These are phyloP conservation scores for Liasis olivaceus DNA, from an alignment of 2,797 vertebrate species.

Conservation along the genomic window DNA sequence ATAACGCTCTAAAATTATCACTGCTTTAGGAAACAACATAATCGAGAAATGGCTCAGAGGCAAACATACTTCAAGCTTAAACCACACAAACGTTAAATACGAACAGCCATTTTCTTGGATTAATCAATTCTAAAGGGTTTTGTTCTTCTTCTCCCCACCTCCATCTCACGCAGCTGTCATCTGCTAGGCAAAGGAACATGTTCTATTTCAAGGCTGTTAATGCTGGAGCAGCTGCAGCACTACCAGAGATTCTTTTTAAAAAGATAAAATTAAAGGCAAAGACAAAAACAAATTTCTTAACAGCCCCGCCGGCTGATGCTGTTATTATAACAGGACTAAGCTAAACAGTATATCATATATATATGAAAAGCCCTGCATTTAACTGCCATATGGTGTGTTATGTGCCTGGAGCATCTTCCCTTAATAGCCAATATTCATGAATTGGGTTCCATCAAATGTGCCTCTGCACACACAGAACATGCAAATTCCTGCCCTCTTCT, in stretches of 20 bases:
- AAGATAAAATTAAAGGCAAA: constrained; percentile 73
- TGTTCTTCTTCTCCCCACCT: constrained; percentile 43
- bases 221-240: constrained; percentile 73
- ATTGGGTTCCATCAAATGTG: neutral
- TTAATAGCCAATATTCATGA: constrained; percentile 53
- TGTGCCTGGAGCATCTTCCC: constrained; percentile 41
- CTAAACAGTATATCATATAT: constrained; percentile 40
- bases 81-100: constrained; percentile 75
- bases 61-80: constrained; percentile 75
- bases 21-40: constrained; percentile 67
- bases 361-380: constrained; percentile 52
- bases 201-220: constrained; percentile 77
- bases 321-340: constrained; percentile 50
- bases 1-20: constrained; percentile 68
- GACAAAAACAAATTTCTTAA: constrained; percentile 65
- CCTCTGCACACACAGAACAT: too few relatives aligned
- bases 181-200: constrained; percentile 71
- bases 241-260: constrained; percentile 70
- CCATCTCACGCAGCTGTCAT: constrained; percentile 73
- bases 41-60: constrained; percentile 72
- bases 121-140: constrained; percentile 75
- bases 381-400: constrained; percentile 46
- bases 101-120: constrained; percentile 69
- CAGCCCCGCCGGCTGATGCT: constrained; percentile 56
- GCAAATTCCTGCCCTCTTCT: neutral